Percentiles rank a stretch among this genome's conserved stretches.
phyloP scores from a whole-genome alignment of 92 coral and sea anemone species.

The Phymanthus crucifer region DNA sequence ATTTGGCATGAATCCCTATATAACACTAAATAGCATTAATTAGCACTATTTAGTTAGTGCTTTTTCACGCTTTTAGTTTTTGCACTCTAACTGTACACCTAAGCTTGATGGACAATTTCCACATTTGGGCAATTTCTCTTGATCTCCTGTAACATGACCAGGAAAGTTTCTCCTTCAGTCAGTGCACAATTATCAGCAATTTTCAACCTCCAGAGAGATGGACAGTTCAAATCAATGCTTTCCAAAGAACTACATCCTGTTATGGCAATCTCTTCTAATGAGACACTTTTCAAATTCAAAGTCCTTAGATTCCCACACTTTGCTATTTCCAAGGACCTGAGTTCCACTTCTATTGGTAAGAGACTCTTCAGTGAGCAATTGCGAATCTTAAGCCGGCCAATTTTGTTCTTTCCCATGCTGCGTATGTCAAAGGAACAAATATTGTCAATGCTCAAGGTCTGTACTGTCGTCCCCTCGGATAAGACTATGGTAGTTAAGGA shows the following conservation, averaged over 20 bases:
- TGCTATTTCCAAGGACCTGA: constrained; percentile 19
- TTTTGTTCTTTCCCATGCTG: constrained; percentile 23
- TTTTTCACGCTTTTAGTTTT: too few relatives aligned
- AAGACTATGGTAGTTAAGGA: constrained; percentile 9
- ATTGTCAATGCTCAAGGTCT: constrained; percentile 40
- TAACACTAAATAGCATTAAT: too few relatives aligned
- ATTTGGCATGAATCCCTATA: too few relatives aligned
- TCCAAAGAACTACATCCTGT: constrained; percentile 24
- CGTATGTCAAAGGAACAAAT: constrained; percentile 14
- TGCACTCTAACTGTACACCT: neutral
- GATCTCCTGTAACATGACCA: constrained; percentile 27
- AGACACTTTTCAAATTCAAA: constrained; percentile 20
- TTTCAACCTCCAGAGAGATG: constrained; percentile 19
- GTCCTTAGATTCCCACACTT: constrained; percentile 22
- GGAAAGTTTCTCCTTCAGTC: constrained; percentile 15
- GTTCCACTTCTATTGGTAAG: constrained; percentile 28
- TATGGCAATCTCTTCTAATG: constrained; percentile 29
- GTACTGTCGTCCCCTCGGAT: constrained; percentile 34
- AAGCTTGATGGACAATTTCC: constrained; percentile 22
- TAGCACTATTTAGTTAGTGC: too few relatives aligned
- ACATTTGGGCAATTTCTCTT: constrained; percentile 34
- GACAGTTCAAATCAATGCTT: constrained; percentile 28
- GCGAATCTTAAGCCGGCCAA: constrained; percentile 12
- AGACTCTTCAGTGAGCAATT: constrained; percentile 15
- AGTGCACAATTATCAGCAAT: constrained; percentile 23